A percentile compares a stretch with the other conserved stretches of the same genome.
phyloP scores from a whole-genome alignment of 2,113 vertebrate genomes.

The Mesitornis unicolor region DNA sequence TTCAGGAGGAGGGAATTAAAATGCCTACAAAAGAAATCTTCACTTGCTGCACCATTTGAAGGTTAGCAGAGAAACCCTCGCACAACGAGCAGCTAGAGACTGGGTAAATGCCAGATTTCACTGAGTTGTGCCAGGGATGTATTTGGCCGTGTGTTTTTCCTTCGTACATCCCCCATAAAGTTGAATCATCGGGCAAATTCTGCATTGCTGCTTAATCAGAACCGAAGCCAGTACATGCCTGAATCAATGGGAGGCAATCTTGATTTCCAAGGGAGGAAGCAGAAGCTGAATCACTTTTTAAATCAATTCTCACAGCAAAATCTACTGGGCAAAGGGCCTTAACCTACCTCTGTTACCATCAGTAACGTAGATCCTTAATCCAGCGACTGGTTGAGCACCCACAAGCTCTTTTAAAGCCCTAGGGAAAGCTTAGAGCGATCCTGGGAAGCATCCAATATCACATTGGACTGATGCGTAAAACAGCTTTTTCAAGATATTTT shows the following conservation, averaged over 20 bases:
- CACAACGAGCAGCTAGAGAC: not conserved
- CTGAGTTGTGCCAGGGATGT: not conserved
- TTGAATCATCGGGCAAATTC: conserved; percentile 34
- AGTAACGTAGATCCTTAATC: not conserved
- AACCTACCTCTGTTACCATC: not conserved
- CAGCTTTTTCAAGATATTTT: not conserved
- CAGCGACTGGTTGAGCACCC: not conserved
- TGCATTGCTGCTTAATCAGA: not conserved
- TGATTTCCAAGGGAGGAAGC: not conserved
- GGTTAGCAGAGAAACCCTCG: not conserved
- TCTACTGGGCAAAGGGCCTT: not conserved
- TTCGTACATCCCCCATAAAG: not conserved
- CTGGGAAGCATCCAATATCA: not conserved
- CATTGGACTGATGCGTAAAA: not conserved
- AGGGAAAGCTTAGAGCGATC: not conserved
- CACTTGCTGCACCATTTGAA: not conserved
- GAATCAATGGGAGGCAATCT: not conserved
- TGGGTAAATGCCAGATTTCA: not conserved
- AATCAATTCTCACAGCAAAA: not conserved
- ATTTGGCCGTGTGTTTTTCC: not conserved
- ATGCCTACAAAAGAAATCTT: not conserved
- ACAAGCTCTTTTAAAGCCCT: not conserved
- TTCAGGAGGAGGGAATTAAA: not conserved
- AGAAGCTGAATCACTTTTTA: not conserved
- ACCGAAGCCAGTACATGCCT: not conserved